Evolutionary conservation across 2,888 invertebrate genomes (phyloP).

Genomic region (Acanthosepion esculentum): DNA sequence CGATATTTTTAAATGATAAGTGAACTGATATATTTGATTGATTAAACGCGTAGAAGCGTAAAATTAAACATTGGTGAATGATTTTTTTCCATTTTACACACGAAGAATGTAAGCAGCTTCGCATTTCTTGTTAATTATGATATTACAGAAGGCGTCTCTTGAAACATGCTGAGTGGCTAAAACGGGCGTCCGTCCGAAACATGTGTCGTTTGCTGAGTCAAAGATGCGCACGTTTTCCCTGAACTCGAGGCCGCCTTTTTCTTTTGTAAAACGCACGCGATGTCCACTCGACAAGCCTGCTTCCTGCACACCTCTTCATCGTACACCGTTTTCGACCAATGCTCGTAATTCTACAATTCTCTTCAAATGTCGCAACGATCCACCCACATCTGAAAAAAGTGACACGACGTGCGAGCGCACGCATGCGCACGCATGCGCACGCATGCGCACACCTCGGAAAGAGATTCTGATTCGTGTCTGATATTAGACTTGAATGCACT

Average conservation of each 20-base stretch:
- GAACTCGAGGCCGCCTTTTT: not conserved
- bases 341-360: not conserved
- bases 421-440: not conserved
- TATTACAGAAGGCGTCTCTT: not conserved
- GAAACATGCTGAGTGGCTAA: not conserved
- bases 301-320: not conserved
- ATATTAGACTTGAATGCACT: not conserved
- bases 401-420: not conserved
- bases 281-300: not conserved
- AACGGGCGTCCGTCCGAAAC: not conserved
- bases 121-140: constrained; percentile 4
- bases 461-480: not conserved
- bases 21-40: not conserved
- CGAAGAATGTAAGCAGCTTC: not conserved
- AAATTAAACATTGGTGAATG: not conserved
- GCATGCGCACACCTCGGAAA: not conserved
- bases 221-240: not conserved
- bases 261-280: not conserved
- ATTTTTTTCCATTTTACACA: not conserved
- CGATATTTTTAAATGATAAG: too few species aligned
- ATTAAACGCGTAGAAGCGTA: not conserved
- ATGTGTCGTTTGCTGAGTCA: not conserved
- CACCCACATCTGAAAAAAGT: not conserved
- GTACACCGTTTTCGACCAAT: not conserved
- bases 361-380: not conserved